Percentiles rank a stretch among this genome's conserved stretches.
Evolutionary conservation across 2,888 invertebrate genomes (phyloP).

Genomic region (Philereme vetulata): DNA sequence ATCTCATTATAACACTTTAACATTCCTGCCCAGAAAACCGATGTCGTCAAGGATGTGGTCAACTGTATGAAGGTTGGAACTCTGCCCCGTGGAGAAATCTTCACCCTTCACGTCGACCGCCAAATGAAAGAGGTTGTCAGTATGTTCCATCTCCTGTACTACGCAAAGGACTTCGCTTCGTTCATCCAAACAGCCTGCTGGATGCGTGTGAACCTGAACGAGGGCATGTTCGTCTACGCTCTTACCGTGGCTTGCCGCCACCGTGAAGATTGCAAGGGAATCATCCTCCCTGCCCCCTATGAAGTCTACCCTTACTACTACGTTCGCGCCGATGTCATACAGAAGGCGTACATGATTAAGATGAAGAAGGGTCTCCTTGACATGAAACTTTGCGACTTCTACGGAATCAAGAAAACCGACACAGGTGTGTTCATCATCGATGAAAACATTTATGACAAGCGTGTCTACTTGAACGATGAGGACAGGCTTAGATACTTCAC

Average conservation of each 20-base stretch:
- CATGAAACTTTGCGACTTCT: conserved; percentile 77
- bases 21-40: conserved; percentile 70
- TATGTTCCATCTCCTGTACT: conserved; percentile 81
- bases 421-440: conserved; percentile 84
- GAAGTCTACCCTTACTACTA: conserved; percentile 87
- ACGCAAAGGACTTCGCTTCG: conserved; percentile 78
- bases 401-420: conserved; percentile 76
- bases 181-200: conserved; percentile 79
- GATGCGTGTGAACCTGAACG: conserved; percentile 80
- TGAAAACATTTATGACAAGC: conserved; percentile 86
- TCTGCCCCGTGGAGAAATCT: conserved; percentile 82
- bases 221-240: conserved; percentile 84
- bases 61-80: conserved; percentile 79
- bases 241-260: conserved; percentile 80
- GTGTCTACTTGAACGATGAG: conserved; percentile 79
- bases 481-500: conserved; percentile 85
- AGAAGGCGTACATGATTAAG: conserved; percentile 79
- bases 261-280: conserved; percentile 75
- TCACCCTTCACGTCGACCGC: conserved; percentile 76
- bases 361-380: conserved; percentile 76
- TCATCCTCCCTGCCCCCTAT: conserved; percentile 82
- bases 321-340: conserved; percentile 86
- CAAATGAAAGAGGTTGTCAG: conserved; percentile 78
- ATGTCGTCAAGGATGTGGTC: conserved; percentile 84
- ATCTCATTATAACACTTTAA: not conserved